phyloP scores from a whole-genome alignment of 2,888 invertebrate species.

The Resseliella maxima region DNA sequence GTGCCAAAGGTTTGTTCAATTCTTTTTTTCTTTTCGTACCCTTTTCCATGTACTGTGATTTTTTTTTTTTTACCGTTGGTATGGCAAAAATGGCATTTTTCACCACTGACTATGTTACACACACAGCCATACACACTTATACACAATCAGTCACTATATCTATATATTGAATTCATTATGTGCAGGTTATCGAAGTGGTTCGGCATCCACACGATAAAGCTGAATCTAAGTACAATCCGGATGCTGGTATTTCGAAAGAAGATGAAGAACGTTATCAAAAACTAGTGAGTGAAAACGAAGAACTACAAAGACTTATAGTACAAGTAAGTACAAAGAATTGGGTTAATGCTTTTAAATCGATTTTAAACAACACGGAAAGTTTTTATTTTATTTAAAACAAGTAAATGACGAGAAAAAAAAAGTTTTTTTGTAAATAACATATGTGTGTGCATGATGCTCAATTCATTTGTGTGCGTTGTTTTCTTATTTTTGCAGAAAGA shows the following conservation, averaged over 20 bases:
- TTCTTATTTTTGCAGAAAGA: constrained; percentile 75
- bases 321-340: constrained; percentile 75
- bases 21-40: not conserved
- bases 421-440: not conserved
- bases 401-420: too few species aligned
- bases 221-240: constrained; percentile 88
- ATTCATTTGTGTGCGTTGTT: not conserved
- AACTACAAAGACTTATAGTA: constrained; percentile 92
- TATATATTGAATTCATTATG: not conserved
- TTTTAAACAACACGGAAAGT: too few species aligned
- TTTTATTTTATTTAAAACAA: too few species aligned
- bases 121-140: not conserved
- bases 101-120: too few species aligned
- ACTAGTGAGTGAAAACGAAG: constrained; percentile 93
- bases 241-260: constrained; percentile 84
- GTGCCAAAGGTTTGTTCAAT: constrained; percentile 85
- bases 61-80: not conserved
- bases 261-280: constrained; percentile 96
- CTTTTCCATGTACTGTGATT: not conserved
- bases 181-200: constrained; percentile 87
- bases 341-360: too few species aligned
- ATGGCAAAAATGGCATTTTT: not conserved
- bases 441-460: not conserved
- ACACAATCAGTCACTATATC: not conserved
- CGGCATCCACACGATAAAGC: constrained; percentile 89